Conservation (phyloP, 2,113 vertebrate species). For the Piprites chloris region DNA sequence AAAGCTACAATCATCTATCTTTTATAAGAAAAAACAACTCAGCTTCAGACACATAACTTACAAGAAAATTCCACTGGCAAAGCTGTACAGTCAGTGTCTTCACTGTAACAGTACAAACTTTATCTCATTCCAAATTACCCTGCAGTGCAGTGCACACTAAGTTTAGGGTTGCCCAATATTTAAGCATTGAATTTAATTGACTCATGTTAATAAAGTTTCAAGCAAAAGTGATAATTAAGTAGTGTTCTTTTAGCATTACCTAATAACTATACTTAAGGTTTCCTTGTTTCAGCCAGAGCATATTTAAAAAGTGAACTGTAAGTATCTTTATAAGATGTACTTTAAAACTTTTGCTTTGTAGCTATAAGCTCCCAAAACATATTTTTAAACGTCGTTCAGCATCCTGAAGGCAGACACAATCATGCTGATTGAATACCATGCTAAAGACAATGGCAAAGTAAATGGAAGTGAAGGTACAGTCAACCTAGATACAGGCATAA, state of each 20-base stretch:
- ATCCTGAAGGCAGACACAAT: background rate
- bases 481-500: background rate
- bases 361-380: background rate
- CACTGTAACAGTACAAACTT: background rate
- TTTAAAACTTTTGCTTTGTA: background rate
- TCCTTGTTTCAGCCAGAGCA: background rate
- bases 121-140: background rate
- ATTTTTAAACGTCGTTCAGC: slow-evolving; percentile 31
- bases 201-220: background rate
- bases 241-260: background rate
- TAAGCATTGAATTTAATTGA: background rate
- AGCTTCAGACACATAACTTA: background rate
- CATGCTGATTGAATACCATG: background rate
- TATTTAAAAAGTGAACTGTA: background rate
- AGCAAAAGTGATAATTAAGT: background rate
- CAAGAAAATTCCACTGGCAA: background rate
- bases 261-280: background rate
- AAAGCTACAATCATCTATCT: background rate
- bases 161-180: background rate
- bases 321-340: background rate
- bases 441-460: slow-evolving; percentile 23
- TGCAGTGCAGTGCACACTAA: background rate
- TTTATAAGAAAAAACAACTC: background rate
- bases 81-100: background rate
- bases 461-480: slow-evolving; percentile 14